Conservation (phyloP, 2,797 vertebrate genomes). For the Odontamblyopus lacepedii region DNA sequence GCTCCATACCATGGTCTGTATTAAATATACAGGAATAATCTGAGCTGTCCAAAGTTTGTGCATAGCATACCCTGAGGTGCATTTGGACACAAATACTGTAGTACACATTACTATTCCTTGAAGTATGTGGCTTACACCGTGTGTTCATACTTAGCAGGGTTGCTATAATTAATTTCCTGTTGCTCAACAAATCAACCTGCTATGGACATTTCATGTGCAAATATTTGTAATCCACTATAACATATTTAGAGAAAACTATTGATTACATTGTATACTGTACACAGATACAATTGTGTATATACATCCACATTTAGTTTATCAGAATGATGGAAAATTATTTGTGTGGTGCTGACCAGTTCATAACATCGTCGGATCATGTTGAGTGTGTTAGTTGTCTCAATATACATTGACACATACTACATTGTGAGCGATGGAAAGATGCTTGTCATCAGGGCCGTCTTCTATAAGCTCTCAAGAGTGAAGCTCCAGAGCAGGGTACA, state of each 20-base stretch:
- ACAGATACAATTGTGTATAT: no score
- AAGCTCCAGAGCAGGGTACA: conserved; percentile 46
- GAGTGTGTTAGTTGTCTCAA: neutral
- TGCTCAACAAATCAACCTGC: neutral
- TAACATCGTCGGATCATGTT: neutral
- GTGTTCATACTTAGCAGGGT: conserved; percentile 16
- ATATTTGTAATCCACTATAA: neutral
- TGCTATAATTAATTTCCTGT: conserved; percentile 45
- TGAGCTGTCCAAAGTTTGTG: neutral
- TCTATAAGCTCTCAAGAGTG: conserved; percentile 23
- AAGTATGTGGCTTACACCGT: neutral
- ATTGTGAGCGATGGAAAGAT: neutral
- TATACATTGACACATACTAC: neutral
- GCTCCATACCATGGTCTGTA: neutral
- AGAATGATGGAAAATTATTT: no score
- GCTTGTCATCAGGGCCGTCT: conserved; percentile 35
- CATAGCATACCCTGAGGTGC: neutral
- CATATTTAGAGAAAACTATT: neutral
- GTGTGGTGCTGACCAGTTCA: no score
- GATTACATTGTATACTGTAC: no score
- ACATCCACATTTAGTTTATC: no score
- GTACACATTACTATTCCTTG: neutral
- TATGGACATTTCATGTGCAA: neutral
- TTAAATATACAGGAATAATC: neutral
- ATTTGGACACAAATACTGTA: neutral